phyloP scores from a whole-genome alignment of 2,888 invertebrate species.

The Diplazon laetatorius region DNA sequence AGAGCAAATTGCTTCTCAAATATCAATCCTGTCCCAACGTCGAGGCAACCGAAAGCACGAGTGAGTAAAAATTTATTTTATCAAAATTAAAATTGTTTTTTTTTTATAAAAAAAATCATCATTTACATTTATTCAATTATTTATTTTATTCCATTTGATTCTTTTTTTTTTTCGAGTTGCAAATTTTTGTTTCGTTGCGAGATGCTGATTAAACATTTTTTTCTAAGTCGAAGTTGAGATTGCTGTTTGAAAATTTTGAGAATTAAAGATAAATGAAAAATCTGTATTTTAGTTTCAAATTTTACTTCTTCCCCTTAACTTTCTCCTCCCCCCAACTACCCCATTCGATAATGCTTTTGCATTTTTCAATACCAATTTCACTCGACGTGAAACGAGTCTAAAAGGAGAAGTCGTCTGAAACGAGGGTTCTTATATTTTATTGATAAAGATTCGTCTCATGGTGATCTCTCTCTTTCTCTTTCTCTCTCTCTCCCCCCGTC shows the following conservation, averaged over 20 bases:
- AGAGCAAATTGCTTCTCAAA: conserved; percentile 90
- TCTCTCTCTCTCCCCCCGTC: background rate
- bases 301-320: too few species aligned
- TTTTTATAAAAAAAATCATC: background rate
- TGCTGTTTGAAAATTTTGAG: too few species aligned
- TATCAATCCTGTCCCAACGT: conserved; percentile 94
- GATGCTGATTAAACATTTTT: too few species aligned
- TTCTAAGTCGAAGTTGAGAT: too few species aligned
- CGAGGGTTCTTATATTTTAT: conserved; percentile 10
- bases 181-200: too few species aligned
- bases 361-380: conserved; percentile 3
- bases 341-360: conserved; percentile 2
- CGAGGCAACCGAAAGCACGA: conserved; percentile 89
- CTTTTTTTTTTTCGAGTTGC: too few species aligned
- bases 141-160: too few species aligned
- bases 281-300: too few species aligned
- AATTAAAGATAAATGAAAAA: too few species aligned
- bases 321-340: too few species aligned
- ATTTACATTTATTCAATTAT: too few species aligned
- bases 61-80: conserved; percentile 82
- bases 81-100: conserved; percentile 17
- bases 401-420: background rate
- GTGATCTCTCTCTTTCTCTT: too few species aligned
- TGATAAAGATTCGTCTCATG: conserved; percentile 1
- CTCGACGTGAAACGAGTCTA: conserved; percentile 1